Evolutionary conservation across 2,888 invertebrate genomes (phyloP).

Genomic region (Allacma fusca): DNA sequence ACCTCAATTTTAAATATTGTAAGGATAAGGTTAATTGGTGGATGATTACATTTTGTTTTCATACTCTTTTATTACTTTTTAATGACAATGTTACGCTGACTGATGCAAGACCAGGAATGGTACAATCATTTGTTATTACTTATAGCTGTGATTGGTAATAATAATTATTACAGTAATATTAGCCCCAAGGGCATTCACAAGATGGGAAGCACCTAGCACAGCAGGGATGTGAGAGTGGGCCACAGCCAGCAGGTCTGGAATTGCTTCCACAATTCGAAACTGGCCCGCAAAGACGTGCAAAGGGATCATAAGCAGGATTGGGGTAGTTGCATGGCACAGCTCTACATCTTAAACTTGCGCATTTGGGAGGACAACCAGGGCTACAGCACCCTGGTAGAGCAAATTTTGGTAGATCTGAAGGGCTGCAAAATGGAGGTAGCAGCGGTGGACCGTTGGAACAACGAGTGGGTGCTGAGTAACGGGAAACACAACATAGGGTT

Average conservation of each 20-base stretch:
- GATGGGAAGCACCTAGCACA: conserved; percentile 30
- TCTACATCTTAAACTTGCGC: background rate
- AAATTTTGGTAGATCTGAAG: conserved; percentile 27
- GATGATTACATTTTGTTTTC: too few species aligned
- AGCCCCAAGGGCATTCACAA: background rate
- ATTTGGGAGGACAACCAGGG: background rate
- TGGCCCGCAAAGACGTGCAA: conserved; percentile 19
- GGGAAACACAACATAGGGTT: conserved; percentile 10
- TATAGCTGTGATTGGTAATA: too few species aligned
- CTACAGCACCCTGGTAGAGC: background rate
- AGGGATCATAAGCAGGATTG: conserved; percentile 29
- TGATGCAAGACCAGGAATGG: too few species aligned
- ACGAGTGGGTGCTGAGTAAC: background rate
- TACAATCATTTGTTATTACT: too few species aligned
- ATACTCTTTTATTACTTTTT: too few species aligned
- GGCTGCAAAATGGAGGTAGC: conserved; percentile 23
- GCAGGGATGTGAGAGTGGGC: background rate
- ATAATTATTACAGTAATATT: background rate
- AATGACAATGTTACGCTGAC: too few species aligned
- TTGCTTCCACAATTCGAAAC: background rate
- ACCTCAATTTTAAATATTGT: too few species aligned
- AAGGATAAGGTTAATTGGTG: too few species aligned
- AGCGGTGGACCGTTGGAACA: conserved; percentile 20
- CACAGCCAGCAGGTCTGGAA: background rate
- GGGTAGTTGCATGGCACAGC: conserved; percentile 35